Conservation (phyloP, 2,113 vertebrate species). For the Myiagra hebetior region DNA sequence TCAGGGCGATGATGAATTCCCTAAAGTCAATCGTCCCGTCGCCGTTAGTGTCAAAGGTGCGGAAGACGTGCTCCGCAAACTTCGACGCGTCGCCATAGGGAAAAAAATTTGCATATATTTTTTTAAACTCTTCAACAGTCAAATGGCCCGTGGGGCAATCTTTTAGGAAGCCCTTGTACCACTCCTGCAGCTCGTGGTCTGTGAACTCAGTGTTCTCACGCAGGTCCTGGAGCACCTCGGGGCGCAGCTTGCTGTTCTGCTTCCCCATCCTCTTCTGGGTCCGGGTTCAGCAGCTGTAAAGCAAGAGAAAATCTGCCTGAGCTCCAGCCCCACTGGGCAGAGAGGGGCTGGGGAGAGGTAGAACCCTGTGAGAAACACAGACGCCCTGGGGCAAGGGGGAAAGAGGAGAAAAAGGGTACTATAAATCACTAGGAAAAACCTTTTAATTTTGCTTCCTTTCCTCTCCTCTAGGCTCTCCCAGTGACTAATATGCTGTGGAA, state of each 20-base stretch:
- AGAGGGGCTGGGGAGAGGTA: not conserved
- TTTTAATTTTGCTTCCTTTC: not conserved
- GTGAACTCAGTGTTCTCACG: slow-evolving; percentile 88
- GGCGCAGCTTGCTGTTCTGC: slow-evolving; percentile 88
- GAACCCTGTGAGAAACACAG: not conserved
- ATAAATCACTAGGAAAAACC: not conserved
- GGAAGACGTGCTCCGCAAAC: slow-evolving; percentile 84
- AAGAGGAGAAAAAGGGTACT: not conserved
- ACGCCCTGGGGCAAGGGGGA: not conserved
- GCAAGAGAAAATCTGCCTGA: not conserved
- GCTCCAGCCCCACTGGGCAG: accelerated
- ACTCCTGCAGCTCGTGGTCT: slow-evolving; percentile 87
- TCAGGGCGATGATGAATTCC: slow-evolving; percentile 85
- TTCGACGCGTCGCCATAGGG: slow-evolving; percentile 81
- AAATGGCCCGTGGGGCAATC: slow-evolving; percentile 87
- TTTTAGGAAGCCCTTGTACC: slow-evolving; percentile 90
- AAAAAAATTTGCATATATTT: slow-evolving; percentile 89
- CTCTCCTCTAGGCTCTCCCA: not conserved
- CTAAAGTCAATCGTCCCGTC: slow-evolving; percentile 84
- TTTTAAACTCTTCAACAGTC: slow-evolving; percentile 88
- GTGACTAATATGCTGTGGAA: not conserved
- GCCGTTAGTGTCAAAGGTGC: slow-evolving; percentile 82
- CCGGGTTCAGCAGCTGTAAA: slow-evolving; percentile 36
- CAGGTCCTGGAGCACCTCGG: slow-evolving; percentile 86
- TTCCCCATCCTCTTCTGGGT: slow-evolving; percentile 78